Evolutionary conservation across 2,113 vertebrate species (phyloP), one percentile per base, ranked within the genome.

Genomic region (Coreoperca whiteheadi): DNA sequence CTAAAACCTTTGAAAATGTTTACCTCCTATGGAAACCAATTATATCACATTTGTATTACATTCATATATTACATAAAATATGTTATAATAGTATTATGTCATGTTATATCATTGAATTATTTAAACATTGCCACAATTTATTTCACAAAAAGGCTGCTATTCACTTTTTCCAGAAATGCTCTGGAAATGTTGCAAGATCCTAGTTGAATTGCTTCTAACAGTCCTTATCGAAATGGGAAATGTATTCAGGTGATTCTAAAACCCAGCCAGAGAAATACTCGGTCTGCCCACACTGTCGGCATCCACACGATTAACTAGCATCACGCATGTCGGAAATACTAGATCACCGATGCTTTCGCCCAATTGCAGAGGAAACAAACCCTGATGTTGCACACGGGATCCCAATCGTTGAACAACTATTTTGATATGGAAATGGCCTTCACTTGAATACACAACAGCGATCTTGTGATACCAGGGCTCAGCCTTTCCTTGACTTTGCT

Each of bases 401-500:
- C 76, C 7, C 68, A 41, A 41, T 9, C 23, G 48, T 57, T 54
- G 8, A 74, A 61, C 60, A 59, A 34, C 65, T 71, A 61, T 75
- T 51, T 66, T 43, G 51, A 75, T 64, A 54, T 34, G 65, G 15
- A 79, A 75, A 85, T 77, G 0, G 1, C 32, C 64, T 84, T 60
- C 20, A 39, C 59, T 30, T 67, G 63, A 82, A 79, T 46, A 65
- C 21, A 73, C 74, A 84, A 8, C 54, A 23, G 51, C 3, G 51
- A 82, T 68, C 32, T 34, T 14, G 7, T 82, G 79, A 76, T 73
- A 63, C 4, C 11, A 39, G 23, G 23, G 41, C 28, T 72, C 9
- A 32, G 57, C 77, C 71, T 82, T 51, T 71, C 4, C 25, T 25
- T 34, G 60, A 83, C 83, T 76, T 51, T 15, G 59, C 71, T 64